A percentile compares a stretch with the other conserved stretches of the same genome.
Evolutionary conservation across 2,888 invertebrate genomes (phyloP).

Genomic region (Stratiomys singularior): DNA sequence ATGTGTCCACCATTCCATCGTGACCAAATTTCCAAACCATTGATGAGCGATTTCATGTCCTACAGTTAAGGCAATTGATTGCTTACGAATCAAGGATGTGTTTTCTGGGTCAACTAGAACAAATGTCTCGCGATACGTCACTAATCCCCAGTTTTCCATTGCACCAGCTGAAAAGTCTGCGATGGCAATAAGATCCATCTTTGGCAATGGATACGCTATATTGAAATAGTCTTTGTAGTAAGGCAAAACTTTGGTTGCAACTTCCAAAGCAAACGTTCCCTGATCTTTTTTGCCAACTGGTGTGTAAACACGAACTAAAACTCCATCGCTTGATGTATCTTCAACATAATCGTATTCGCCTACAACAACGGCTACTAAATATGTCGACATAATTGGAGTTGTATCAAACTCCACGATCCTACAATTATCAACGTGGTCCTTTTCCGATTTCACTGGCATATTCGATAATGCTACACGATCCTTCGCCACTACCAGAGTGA

Average conservation of each 20-base stretch:
- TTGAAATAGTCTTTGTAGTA: constrained; percentile 96
- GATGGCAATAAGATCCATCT: constrained; percentile 96
- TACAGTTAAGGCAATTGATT: constrained; percentile 88
- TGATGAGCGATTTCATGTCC: constrained; percentile 96
- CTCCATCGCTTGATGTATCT: constrained; percentile 82
- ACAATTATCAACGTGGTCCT: constrained; percentile 65
- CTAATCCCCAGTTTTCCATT: constrained; percentile 98
- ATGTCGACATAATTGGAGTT: constrained; percentile 95
- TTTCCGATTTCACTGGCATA: constrained; percentile 78
- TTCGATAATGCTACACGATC: constrained; percentile 91
- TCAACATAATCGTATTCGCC: constrained; percentile 96
- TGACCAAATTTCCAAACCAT: constrained; percentile 98
- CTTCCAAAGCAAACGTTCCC: constrained; percentile 90
- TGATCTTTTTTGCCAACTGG: constrained; percentile 92
- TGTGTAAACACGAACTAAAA: constrained; percentile 83
- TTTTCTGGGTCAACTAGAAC: constrained; percentile 90
- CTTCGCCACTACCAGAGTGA: constrained; percentile 82
- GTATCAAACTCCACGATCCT: constrained; percentile 77
- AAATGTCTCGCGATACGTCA: constrained; percentile 93
- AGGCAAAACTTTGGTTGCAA: constrained; percentile 90
- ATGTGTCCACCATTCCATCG: constrained; percentile 99
- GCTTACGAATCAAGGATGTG: constrained; percentile 84
- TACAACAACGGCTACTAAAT: constrained; percentile 91
- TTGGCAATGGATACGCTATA: constrained; percentile 94
- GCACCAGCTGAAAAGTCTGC: constrained; percentile 95